These are phyloP conservation scores for Triplophysa yarkandensis DNA, from an alignment of 2,797 vertebrate species.

Conservation along the genomic window DNA sequence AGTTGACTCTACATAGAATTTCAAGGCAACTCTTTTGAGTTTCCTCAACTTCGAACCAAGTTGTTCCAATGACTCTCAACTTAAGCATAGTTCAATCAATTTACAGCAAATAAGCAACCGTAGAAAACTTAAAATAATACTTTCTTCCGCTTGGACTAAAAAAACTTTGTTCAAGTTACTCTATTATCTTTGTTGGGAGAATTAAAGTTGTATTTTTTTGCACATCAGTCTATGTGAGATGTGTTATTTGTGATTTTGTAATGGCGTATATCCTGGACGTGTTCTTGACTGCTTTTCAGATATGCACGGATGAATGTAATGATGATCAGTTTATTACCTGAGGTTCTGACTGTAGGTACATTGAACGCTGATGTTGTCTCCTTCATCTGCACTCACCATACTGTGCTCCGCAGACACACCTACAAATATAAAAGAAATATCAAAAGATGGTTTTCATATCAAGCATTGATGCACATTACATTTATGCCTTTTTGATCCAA, in stretches of 20 bases:
- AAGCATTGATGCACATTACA: not conserved
- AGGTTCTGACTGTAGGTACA: constrained; percentile 63
- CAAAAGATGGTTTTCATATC: not conserved
- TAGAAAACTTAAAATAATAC: no score
- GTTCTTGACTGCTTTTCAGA: not conserved
- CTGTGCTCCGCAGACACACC: constrained; percentile 61
- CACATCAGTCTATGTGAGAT: no score
- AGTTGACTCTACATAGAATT: no score
- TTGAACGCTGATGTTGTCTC: constrained; percentile 38
- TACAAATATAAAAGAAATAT: constrained; percentile 51
- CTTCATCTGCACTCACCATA: constrained; percentile 34
- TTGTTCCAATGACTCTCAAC: no score
- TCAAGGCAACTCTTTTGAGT: no score
- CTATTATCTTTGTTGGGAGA: no score
- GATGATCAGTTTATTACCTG: constrained; percentile 55
- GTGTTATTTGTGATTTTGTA: not conserved
- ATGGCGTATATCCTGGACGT: not conserved
- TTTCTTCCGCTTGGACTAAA: no score
- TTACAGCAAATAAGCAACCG: no score
- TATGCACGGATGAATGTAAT: constrained; percentile 13
- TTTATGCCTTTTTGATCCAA: not conserved
- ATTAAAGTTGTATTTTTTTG: no score
- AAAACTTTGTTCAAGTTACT: no score
- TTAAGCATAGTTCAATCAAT: no score
- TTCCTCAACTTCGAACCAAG: no score